Evolutionary conservation across 1,140 invertebrate species (phyloP), one percentile per base, ranked within the genome.

Genomic region (Mactra quadrangularis): DNA sequence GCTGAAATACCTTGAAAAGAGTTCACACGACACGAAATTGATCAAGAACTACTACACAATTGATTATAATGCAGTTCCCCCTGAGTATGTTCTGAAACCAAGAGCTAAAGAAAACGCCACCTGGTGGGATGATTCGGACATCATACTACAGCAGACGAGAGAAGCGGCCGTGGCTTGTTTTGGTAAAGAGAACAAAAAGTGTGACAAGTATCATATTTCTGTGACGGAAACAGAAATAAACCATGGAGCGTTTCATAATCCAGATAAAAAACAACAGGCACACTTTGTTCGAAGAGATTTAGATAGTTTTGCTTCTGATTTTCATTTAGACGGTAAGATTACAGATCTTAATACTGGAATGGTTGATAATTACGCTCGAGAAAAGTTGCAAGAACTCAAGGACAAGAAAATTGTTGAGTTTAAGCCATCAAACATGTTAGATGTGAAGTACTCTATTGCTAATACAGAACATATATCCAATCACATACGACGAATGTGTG

Each of bases 171-270:
- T 60, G 0, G 64, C 64, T 33, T 70, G 64, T 22, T 81, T 70
- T 22, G 66, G 66, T 1, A 6, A 62, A n/a, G 9, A 19, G 27
- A 68, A 38, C 27, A 9, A 29, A 17, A 59, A 57, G 13, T 81
- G 53, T 25, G 66, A 81, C 29, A 70, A 81, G 41, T 71, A 81
- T 33, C 64, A 71, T 31, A 59, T 81, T 17, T 81, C 77, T 31
- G 64, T 81, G 0, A 81, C 77, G 17, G 77, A 81, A 71, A 81
- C 47, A n/a, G 77, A 81, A 60, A 81, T 81, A 35, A 64, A 81
- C 33, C 13, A 35, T n/a, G 77, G 77, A 22, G 77, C 53, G 0
- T 81, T 81, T 38, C 45, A 60, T 15, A 81, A 81, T 60, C 47
- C 47, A 31, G 19, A 47, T 7, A 3, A 27, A 4, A 25, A 45